Evolutionary conservation across 2,888 invertebrate genomes (phyloP), one percentile per base, ranked within the genome.

Genomic region (Diarsia rubi): DNA sequence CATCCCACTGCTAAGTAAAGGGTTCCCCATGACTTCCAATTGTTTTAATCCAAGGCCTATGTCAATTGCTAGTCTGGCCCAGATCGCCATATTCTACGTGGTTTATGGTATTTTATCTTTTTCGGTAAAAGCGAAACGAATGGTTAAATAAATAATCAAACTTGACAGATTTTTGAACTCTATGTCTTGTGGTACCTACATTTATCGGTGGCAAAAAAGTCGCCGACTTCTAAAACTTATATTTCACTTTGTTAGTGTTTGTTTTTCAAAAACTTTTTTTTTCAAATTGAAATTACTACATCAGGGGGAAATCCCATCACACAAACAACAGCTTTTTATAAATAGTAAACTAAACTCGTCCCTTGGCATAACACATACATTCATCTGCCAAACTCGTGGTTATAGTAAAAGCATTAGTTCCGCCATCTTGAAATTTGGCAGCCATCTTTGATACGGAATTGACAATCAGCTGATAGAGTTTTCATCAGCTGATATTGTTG

Each of bases 401-500:
- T 47, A 37, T 54, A 78, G 66, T 59, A 69, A 82, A 82, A 78
- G 1, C 21, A 44, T 54, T 14, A 64, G 45, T 52, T 44, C 52
- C 63, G n/a, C 81, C 79, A 75, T 75, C 16, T 80, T 70, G 69
- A 75, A 37, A 49, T 12, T 62, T 76, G 69, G 80, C 67, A 49
- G 63, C 67, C 73, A 78, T 79, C 24, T 79, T 78, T 44, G 31
- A 49, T 70, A 24, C 60, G 59, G 6, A 75, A 11, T 77, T 57
- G 62, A 65, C 64, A 64, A 69, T 63, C 78, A 65, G 74, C 47
- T 79, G 79, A 65, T 79, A 21, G n/a, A 0, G 12, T 62, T 59
- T 45, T 47, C n/a, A 31, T 47, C 52, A 31, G 44, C 37, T 65
- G 62, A 37, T 75, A 57, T 42, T 67, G 24, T 68, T 73, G 9